Percentiles rank a stretch among this genome's conserved stretches.
These are phyloP conservation scores for Leptura quadrifasciata DNA, from an alignment of 2,888 invertebrate species.

Conservation along the genomic window DNA sequence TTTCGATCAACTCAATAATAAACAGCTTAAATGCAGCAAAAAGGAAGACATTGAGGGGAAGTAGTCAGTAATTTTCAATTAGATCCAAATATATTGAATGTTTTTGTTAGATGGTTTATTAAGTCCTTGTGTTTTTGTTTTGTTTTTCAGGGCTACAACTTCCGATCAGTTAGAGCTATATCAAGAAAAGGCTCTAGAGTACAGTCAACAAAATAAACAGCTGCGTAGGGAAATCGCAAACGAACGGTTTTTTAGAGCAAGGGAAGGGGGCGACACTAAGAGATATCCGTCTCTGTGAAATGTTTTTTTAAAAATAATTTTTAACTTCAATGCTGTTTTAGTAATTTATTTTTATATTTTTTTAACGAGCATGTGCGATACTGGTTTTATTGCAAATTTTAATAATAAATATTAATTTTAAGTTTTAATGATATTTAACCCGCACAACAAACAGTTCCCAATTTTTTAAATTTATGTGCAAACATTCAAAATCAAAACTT, in stretches of 20 bases:
- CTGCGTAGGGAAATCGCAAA: constrained; percentile 76
- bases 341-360: constrained; percentile 24
- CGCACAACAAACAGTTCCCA: background rate
- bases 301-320: constrained; percentile 6
- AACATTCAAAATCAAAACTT: too few species aligned
- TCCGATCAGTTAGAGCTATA: constrained; percentile 74
- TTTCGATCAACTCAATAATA: too few species aligned
- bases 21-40: too few species aligned
- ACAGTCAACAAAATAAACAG: constrained; percentile 75
- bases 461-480: too few species aligned
- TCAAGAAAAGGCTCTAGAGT: constrained; percentile 76
- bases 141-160: constrained; percentile 57
- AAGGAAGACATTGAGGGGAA: too few species aligned
- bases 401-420: background rate
- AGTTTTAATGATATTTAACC: background rate
- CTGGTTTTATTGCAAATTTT: background rate
- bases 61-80: background rate
- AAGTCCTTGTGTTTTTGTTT: constrained; percentile 18
- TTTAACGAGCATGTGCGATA: background rate
- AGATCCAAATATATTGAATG: too few species aligned
- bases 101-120: background rate
- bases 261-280: constrained; percentile 71
- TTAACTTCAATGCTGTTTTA: constrained; percentile 6
- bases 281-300: constrained; percentile 70
- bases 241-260: constrained; percentile 74